Evolutionary conservation across 2,113 vertebrate species (phyloP), one percentile per base, ranked within the genome.

Genomic region (Struthio camelus): DNA sequence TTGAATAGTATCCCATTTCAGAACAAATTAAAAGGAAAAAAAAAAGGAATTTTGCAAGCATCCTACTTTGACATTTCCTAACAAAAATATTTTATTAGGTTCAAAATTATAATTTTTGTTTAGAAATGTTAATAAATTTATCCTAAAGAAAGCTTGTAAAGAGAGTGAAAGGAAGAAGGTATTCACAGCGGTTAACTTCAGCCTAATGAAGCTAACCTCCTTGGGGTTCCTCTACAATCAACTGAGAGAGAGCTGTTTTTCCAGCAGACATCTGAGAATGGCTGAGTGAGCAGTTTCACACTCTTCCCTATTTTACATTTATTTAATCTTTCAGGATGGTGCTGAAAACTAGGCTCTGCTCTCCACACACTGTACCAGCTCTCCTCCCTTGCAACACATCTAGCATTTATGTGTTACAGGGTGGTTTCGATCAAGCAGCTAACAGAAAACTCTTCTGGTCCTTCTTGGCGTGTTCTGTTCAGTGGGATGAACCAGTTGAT

Each of bases 391-490:
- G 56, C 53, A 27, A 15, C 27, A 54, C 53, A 46, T 69, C 20
- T n/a, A 56, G 14, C 54, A 72, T 4, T 28, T 42, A 12, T 34
- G 22, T 61, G 9, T n/a, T 50, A n/a, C 0, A 1, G 44, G 46
- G 51, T 46, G 16, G 59, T 76, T 72, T 14, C 15, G n/a, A 54
- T 25, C 30, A 90, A 75, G 85, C 23, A 66, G 22, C 28, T 13
- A 18, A 36, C 24, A 20, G 34, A 27, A 72, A 72, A n/a, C 3
- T 8, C 0, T 4, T 66, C 0, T 4, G 71, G 42, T 20, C 15
- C 80, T 25, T 51, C 40, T 36, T 30, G 36, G 10, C 46, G 34
- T 0, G 0, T 14, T 19, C 28, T 0, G 3, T 51, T 67, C 17
- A 14, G 18, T 25, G 2, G 14, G 56, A 22, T 38, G 28, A 70